Percentiles rank a stretch among this genome's conserved stretches.
Evolutionary conservation across 2,113 vertebrate genomes (phyloP).

Genomic region (Limanda limanda): DNA sequence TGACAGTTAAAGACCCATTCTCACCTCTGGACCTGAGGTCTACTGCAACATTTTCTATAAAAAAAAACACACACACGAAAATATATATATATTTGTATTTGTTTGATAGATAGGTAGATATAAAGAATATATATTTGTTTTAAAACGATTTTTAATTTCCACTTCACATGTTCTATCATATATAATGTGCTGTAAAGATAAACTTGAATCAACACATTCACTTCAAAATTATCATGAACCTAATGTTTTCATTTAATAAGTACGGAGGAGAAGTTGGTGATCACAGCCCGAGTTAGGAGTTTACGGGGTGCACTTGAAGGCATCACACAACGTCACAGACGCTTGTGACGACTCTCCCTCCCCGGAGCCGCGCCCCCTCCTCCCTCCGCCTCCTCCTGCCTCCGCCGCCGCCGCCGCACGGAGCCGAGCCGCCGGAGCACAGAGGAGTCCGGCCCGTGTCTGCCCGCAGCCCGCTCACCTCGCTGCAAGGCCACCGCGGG

Average conservation of each 20-base stretch:
- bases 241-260: not conserved
- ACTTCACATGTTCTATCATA: no score
- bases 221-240: no score
- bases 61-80: no score
- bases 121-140: no score
- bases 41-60: no score
- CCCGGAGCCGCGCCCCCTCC: slow-evolving; percentile 39
- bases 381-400: not conserved
- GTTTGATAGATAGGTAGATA: no score
- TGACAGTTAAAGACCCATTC: no score
- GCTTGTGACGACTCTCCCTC: slow-evolving; percentile 46
- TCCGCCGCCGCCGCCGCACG: not conserved
- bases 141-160: no score
- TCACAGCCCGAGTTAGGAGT: not conserved
- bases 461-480: slow-evolving; percentile 59
- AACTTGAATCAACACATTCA: no score
- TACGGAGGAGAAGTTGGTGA: not conserved
- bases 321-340: slow-evolving; percentile 40
- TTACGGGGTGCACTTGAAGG: slow-evolving; percentile 37
- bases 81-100: no score
- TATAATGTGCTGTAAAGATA: no score
- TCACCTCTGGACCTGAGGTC: no score
- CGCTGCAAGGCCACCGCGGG: slow-evolving; percentile 86
- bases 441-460: slow-evolving; percentile 59
- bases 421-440: slow-evolving; percentile 36